Conservation (phyloP, 2,113 vertebrate genomes). For the Kobus ellipsiprymnus region DNA sequence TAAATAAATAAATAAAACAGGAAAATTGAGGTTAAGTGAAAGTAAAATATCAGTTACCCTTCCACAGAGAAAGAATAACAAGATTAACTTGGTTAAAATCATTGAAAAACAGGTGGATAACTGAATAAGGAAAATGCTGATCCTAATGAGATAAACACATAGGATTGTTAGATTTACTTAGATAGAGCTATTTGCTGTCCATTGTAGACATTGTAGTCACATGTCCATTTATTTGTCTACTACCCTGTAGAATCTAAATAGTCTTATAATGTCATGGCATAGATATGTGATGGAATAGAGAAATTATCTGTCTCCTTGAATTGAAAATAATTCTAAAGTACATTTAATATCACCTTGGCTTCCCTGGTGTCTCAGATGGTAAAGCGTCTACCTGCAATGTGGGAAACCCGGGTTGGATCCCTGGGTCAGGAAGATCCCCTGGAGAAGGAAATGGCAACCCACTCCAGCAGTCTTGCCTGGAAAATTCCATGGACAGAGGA, state of each 20-base stretch:
- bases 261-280: background rate
- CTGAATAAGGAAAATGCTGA: background rate
- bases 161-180: background rate
- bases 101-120: background rate
- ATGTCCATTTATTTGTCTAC: background rate
- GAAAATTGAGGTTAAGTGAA: background rate
- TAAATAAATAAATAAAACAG: background rate
- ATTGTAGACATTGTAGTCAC: background rate
- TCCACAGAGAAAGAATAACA: background rate
- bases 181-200: background rate
- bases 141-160: background rate
- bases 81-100: background rate
- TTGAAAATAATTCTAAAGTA: background rate
- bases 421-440: background rate
- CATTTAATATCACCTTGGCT: background rate
- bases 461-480: background rate
- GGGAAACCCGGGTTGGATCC: background rate
- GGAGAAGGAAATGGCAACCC: background rate
- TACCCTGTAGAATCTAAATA: background rate
- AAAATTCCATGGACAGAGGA: background rate
- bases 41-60: background rate
- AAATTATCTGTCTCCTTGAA: background rate
- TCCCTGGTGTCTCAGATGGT: background rate
- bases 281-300: background rate
- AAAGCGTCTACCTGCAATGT: fast-evolving